Base-by-base conservation (phyloP, 1,140 invertebrate species). In the Zophobas atratus region DNA sequence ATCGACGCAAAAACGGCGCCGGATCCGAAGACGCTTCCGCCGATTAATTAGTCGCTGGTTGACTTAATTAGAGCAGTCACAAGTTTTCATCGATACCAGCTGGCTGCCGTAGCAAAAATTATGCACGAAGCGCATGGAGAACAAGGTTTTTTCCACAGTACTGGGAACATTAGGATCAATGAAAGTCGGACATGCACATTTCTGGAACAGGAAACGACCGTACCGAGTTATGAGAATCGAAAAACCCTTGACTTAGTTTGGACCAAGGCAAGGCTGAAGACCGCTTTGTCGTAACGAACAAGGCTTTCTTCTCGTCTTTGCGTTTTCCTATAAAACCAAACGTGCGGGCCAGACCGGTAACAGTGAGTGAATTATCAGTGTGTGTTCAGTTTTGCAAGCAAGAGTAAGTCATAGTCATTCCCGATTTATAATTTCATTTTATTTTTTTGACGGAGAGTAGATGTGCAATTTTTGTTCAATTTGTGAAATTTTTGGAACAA, bases 191-290 rank as follows among this genome's bases (percentile, higher is more conserved):
- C 20, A 20, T 20, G 20, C 20, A 20, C 20, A 20, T 20, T 20
- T 20, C 20, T 20, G 20, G 20, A 20, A 20, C 20, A 20, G 20
- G 20, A 20, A 20, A 20, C 20, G 20, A 20, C 20, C 20, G 20
- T 20, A 20, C 20, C 20, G 36, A 63, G 57, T 63, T 63, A 63
- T 35, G 60, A 67, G 38, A 51, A 43, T 33, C 8, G 57, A 1
- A 6, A 41, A 41, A 63, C 41, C 75, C 75, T 77, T 77, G 75
- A 77, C 75, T 77, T 48, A 33, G 53, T 77, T 77, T 77, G 20
- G 20, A 55, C 56, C 75, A 77, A 77, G 75, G 75, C 56, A 77
- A 77, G 75, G 75, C 70, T 55, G 70, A 51, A 72, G 38, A n/a
- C 38, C 46, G 41, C 70, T 48, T n/a, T 72, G 8, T 41, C 70